Evolutionary conservation across 1,140 invertebrate genomes (phyloP), one percentile per base, ranked within the genome.

Genomic region (Caenorhabditis remanei): DNA sequence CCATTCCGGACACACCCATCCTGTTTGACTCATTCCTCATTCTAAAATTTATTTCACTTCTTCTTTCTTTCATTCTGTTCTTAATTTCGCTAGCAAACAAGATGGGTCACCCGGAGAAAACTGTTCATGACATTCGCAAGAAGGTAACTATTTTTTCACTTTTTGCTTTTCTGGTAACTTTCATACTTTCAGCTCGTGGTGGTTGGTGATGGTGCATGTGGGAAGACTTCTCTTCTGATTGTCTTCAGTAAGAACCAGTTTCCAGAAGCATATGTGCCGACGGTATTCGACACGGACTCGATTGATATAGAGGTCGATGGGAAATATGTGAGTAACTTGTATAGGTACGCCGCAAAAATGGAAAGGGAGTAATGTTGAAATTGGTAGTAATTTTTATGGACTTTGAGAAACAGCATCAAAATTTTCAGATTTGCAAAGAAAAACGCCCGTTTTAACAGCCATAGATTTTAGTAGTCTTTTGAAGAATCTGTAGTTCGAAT

Each of bases 191-290:
- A 90, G 46, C 84, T 86, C 40, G 92, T 92, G n/a, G 92, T 92
- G 13, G 92, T 92, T 32, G 92, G 92, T 4, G 92, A 92, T 83
- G 92, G 92, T 9, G 92, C 92, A 13, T 90, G 92, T 67, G 91
- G 90, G 48, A 90, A 90, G 75, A 90, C 90, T 16, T 90, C 87
- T 67, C 85, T 90, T n/a, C 63, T 90, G 40, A 88, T 89, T 46
- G 82, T 83, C 4, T 90, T 89, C 32, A 67, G 67, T 16, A 89
- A 88, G 2, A 86, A 87, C 43, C 21, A 79, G 11, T 89, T 89
- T 83, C 87, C 87, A 13, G 82, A 84, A 14, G 89, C 89, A 56
- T 91, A 91, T 85, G 87, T 91, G 55, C 91, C 90, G 11, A 91
- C 90, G 14, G 91, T 92, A 11, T 91, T 91, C 61, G 91, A 91